A percentile compares a stretch with the other conserved stretches of the same genome.
These are phyloP conservation scores for Sakesphorus luctuosus DNA, from an alignment of 2,113 vertebrate genomes.

Conservation along the genomic window DNA sequence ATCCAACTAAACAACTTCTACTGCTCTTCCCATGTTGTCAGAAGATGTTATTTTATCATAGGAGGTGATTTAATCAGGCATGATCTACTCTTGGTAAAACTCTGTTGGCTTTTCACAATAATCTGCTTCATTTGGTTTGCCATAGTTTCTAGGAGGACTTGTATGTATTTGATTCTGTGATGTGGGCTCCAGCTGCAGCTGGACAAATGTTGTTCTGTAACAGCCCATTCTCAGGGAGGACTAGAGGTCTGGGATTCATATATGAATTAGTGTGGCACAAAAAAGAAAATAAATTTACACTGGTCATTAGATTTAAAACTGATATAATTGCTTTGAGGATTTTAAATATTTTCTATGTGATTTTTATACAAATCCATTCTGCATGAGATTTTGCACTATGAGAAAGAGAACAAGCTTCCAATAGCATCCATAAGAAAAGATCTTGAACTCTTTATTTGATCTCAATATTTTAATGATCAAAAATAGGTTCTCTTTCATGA, in stretches of 20 bases:
- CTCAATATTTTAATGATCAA: not conserved
- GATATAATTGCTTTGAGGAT: not conserved
- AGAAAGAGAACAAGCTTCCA: not conserved
- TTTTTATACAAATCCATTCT: not conserved
- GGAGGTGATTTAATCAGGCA: not conserved
- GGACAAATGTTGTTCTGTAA: not conserved
- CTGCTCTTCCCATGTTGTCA: not conserved
- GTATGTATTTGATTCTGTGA: not conserved
- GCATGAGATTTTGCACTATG: not conserved
- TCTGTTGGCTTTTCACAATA: not conserved
- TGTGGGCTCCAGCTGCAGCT: not conserved
- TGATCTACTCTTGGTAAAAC: not conserved
- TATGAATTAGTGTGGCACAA: not conserved
- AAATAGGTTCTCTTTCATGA: not conserved
- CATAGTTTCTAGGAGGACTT: not conserved
- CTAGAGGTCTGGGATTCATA: not conserved
- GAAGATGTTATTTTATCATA: not conserved
- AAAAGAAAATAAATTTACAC: not conserved
- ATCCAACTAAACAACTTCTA: not conserved
- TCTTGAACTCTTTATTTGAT: not conserved
- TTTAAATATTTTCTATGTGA: not conserved
- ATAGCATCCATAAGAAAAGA: not conserved
- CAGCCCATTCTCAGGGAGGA: not conserved
- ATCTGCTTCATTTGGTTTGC: not conserved
- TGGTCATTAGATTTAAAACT: not conserved